These are phyloP conservation scores for Sinopyrophorus schimmeli DNA, from an alignment of 2,888 invertebrate species.

Conservation along the genomic window DNA sequence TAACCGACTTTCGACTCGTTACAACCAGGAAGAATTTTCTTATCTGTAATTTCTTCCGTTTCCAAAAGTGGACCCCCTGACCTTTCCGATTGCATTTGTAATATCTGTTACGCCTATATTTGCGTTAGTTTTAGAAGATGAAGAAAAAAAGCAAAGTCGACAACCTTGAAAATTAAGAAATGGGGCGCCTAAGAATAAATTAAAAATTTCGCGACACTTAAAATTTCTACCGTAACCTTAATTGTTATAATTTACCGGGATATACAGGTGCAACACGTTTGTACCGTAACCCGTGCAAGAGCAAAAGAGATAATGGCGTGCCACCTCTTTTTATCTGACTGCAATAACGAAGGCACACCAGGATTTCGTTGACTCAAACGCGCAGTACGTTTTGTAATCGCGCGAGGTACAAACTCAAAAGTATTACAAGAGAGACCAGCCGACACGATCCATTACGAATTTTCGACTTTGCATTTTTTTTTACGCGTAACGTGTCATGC, in stretches of 20 bases:
- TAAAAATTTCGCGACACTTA: constrained; percentile 8
- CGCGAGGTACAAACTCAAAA: constrained; percentile 29
- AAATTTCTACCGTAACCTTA: constrained; percentile 23
- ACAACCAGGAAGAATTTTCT: too few species aligned
- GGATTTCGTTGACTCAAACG: constrained; percentile 37
- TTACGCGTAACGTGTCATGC: not conserved
- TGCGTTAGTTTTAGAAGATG: too few species aligned
- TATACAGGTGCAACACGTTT: constrained; percentile 30
- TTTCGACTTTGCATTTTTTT: not conserved
- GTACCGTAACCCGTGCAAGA: constrained; percentile 17
- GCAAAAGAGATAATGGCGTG: constrained; percentile 21
- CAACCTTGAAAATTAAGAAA: constrained; percentile 9
- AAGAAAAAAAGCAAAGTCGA: too few species aligned
- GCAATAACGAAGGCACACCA: constrained; percentile 35
- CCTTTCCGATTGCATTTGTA: too few species aligned
- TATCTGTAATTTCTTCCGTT: too few species aligned
- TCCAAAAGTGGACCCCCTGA: too few species aligned
- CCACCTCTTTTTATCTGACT: constrained; percentile 36
- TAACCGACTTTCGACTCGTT: too few species aligned
- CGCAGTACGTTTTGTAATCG: constrained; percentile 35
- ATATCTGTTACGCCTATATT: too few species aligned
- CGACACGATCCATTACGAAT: not conserved
- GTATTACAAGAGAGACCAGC: not conserved
- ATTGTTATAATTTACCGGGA: constrained; percentile 29
- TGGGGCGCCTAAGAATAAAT: too few species aligned